These are phyloP conservation scores for Pogonomyrmex californicus DNA, from an alignment of 1,140 invertebrate genomes.

Conservation along the genomic window DNA sequence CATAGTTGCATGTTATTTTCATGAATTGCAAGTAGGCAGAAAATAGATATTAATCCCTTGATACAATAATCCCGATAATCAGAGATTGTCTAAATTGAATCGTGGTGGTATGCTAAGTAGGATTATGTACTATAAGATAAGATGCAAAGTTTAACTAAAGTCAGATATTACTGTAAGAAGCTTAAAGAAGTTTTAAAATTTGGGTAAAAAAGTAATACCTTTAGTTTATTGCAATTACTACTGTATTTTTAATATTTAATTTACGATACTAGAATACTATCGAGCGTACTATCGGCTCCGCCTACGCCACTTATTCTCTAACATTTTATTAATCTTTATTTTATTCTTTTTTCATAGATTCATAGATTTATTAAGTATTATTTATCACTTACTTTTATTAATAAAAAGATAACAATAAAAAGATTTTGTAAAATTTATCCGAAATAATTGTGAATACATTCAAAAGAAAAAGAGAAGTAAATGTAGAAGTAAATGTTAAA, in stretches of 20 bases:
- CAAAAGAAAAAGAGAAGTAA: no score
- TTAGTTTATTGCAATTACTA: conserved; percentile 12
- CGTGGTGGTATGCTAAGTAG: conserved; percentile 44
- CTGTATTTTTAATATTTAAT: background rate
- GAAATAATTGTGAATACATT: background rate
- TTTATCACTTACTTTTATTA: no score
- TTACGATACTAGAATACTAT: background rate
- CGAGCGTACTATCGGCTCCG: no score
- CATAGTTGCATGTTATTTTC: background rate
- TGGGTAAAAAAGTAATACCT: conserved; percentile 27
- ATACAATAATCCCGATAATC: conserved; percentile 55
- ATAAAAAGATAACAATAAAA: no score
- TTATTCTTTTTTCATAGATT: no score
- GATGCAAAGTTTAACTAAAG: conserved; percentile 58
- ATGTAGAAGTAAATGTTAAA: no score
- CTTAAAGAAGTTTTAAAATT: conserved; percentile 46
- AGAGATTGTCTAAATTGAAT: conserved; percentile 62
- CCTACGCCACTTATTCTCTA: no score
- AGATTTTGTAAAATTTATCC: no score
- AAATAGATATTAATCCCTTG: conserved; percentile 41
- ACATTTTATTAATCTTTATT: no score
- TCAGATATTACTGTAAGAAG: conserved; percentile 26
- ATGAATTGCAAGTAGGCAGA: conserved; percentile 6
- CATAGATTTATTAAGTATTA: no score
- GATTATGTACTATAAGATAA: conserved; percentile 56